A percentile compares a stretch with the other conserved stretches of the same genome.
These are phyloP conservation scores for Cerastoderma edule DNA, from an alignment of 2,888 invertebrate genomes.

Conservation along the genomic window DNA sequence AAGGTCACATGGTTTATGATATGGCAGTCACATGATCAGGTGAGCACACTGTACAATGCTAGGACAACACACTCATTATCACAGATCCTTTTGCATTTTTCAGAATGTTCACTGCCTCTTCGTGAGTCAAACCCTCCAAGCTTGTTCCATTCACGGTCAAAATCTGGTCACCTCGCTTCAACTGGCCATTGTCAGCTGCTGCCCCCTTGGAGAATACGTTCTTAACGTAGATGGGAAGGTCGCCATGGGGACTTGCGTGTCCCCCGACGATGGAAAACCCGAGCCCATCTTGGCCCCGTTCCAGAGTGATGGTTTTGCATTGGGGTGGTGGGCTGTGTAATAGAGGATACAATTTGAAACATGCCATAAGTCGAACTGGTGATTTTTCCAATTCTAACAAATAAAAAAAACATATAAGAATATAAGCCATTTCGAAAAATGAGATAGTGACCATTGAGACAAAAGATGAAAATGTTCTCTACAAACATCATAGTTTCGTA, in stretches of 20 bases:
- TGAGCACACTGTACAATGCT: constrained; percentile 33
- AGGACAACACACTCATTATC: constrained; percentile 84
- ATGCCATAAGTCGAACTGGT: no score
- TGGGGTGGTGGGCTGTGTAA: constrained; percentile 71
- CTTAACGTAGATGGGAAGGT: constrained; percentile 86
- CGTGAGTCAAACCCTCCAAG: constrained; percentile 86
- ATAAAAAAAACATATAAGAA: no score
- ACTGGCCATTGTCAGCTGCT: constrained; percentile 91
- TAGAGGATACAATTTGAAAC: no score
- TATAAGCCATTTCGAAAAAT: no score
- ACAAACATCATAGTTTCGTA: no score
- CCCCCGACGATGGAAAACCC: constrained; percentile 87
- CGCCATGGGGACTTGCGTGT: constrained; percentile 85
- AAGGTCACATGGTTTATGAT: constrained; percentile 16
- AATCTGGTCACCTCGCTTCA: constrained; percentile 96
- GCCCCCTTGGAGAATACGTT: constrained; percentile 89
- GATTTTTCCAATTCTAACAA: no score
- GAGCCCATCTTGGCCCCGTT: constrained; percentile 85
- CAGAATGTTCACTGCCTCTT: constrained; percentile 94
- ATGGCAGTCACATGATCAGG: constrained; percentile 19
- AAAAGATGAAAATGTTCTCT: no score
- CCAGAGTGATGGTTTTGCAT: constrained; percentile 83
- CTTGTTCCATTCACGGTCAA: constrained; percentile 95
- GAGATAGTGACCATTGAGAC: no score
- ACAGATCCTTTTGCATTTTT: constrained; percentile 87